Evolutionary conservation across 2,797 vertebrate species (phyloP).

Genomic region (Chaenodraco wilsoni): DNA sequence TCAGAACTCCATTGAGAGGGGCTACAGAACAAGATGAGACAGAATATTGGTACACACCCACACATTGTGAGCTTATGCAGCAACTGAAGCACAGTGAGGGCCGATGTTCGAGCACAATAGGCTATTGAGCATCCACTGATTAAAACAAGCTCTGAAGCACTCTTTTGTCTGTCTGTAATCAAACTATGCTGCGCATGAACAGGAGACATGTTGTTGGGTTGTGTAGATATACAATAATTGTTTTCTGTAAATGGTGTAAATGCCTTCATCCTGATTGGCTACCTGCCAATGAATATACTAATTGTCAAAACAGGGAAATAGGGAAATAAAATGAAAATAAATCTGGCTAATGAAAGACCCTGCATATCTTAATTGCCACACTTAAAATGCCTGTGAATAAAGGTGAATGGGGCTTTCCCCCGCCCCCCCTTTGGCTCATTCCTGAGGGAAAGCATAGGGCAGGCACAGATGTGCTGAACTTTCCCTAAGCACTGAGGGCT

Average conservation of each 20-base stretch:
- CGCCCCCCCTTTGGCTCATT: conserved; percentile 39
- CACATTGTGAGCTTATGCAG: conserved; percentile 32
- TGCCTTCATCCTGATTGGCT: conserved; percentile 60
- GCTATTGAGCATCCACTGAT: conserved; percentile 60
- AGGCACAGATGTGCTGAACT: conserved; percentile 61
- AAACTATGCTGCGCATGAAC: conserved; percentile 62
- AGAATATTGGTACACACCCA: conserved; percentile 34
- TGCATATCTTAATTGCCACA: conserved; percentile 66
- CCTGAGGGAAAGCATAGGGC: conserved; percentile 47
- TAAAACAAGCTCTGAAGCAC: conserved; percentile 57
- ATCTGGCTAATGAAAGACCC: conserved; percentile 51
- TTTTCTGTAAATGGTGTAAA: conserved; percentile 16
- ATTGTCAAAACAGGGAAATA: conserved; percentile 54
- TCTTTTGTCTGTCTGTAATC: conserved; percentile 68
- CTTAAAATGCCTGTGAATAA: conserved; percentile 57
- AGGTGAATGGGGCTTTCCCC: conserved; percentile 46
- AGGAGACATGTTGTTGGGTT: conserved; percentile 50
- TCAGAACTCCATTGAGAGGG: conserved; percentile 30
- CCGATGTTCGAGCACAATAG: conserved; percentile 52
- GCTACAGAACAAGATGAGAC: conserved; percentile 34
- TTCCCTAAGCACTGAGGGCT: conserved; percentile 47
- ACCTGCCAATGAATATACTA: conserved; percentile 58
- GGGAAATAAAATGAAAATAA: conserved; percentile 55
- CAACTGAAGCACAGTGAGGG: conserved; percentile 60
- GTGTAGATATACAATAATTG: conserved; percentile 53